Evolutionary conservation across 1,140 invertebrate genomes (phyloP).

Genomic region (Brachionus angularis): DNA sequence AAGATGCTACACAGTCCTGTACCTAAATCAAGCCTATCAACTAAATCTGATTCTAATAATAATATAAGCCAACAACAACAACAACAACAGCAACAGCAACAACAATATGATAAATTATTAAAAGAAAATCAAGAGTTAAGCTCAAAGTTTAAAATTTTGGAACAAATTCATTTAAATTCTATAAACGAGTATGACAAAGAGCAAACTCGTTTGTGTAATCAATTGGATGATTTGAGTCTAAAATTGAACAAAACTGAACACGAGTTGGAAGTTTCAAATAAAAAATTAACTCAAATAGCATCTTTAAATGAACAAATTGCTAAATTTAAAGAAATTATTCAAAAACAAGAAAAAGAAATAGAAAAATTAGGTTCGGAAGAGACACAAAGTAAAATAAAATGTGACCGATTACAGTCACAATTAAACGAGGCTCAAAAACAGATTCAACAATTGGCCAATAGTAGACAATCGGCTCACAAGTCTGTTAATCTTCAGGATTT

Average conservation of each 20-base stretch:
- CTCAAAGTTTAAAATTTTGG: slow-evolving; percentile 30
- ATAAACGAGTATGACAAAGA: slow-evolving; percentile 1
- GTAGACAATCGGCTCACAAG: too few species aligned
- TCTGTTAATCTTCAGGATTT: not conserved
- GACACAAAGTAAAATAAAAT: not conserved
- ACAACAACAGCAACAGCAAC: too few species aligned
- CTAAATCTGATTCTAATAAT: too few species aligned
- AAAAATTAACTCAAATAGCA: not conserved
- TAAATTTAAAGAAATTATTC: slow-evolving; percentile 2
- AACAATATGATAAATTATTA: slow-evolving; percentile 10
- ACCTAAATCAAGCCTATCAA: too few species aligned
- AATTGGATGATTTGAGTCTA: not conserved
- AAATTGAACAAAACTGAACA: slow-evolving; percentile 1
- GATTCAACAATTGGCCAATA: not conserved
- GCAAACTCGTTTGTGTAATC: not conserved
- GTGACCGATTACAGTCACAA: not conserved
- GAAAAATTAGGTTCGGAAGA: slow-evolving; percentile 7
- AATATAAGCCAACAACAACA: too few species aligned
- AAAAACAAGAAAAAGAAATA: slow-evolving; percentile 20
- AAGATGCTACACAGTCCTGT: too few species aligned
- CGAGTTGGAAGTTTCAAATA: not conserved
- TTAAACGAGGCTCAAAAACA: not conserved
- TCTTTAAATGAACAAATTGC: not conserved
- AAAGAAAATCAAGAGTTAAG: slow-evolving; percentile 1
- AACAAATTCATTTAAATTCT: slow-evolving; percentile 29